Evolutionary conservation across 2,113 vertebrate species (phyloP).

Genomic region (Equus quagga): DNA sequence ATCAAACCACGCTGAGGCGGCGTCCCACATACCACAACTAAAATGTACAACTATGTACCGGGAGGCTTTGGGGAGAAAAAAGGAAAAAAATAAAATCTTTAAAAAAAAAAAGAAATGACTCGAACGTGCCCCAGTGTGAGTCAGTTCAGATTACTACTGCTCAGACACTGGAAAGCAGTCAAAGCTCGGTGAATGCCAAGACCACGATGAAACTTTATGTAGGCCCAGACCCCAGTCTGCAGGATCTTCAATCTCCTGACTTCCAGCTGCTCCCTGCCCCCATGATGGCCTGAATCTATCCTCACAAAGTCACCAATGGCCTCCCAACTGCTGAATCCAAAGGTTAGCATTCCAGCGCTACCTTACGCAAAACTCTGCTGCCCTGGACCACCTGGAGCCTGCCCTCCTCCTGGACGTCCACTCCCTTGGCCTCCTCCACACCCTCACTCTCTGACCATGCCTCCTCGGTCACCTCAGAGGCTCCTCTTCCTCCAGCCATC

Average conservation of each 20-base stretch:
- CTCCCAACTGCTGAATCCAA: neutral
- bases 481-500: neutral
- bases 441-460: neutral
- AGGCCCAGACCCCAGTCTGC: too few species aligned
- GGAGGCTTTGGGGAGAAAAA: too few species aligned
- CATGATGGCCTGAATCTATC: neutral
- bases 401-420: neutral
- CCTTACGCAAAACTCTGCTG: neutral
- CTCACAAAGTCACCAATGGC: neutral
- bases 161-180: neutral
- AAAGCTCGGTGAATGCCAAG: neutral
- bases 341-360: neutral
- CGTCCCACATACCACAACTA: too few species aligned
- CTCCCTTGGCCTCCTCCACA: neutral
- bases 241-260: neutral
- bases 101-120: neutral
- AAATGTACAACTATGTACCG: too few species aligned
- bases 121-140: neutral
- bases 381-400: accelerated
- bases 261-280: neutral
- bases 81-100: too few species aligned
- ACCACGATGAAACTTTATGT: neutral
- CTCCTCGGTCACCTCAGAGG: neutral
- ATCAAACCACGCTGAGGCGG: too few species aligned
- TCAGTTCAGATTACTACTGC: neutral